Conservation (phyloP, 2,888 invertebrate species). For the Drosophila kanekoi region DNA sequence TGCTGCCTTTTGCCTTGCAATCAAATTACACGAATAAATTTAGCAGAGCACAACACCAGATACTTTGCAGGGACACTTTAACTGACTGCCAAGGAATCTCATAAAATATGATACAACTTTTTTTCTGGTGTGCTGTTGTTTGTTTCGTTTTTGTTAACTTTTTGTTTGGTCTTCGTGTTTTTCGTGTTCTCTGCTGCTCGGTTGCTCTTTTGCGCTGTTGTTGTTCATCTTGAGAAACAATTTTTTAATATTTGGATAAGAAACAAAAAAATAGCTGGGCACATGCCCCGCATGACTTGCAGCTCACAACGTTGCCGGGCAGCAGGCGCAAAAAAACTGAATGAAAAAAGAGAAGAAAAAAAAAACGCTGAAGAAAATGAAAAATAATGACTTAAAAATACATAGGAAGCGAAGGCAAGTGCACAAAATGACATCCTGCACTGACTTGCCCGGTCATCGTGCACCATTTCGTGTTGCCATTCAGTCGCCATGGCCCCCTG, state of each 20-base stretch:
- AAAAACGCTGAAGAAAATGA: constrained; percentile 7
- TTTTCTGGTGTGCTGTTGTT: not conserved
- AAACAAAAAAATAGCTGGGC: constrained; percentile 7
- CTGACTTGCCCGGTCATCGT: constrained; percentile 64
- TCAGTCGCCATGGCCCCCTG: not conserved
- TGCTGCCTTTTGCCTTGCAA: constrained; percentile 32
- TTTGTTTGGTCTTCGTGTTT: no score
- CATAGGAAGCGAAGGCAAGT: constrained; percentile 61
- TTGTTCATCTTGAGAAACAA: constrained; percentile 18
- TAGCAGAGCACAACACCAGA: constrained; percentile 25
- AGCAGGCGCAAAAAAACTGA: constrained; percentile 1
- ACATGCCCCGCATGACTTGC: constrained; percentile 29
- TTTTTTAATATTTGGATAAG: constrained; percentile 43
- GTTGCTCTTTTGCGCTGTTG: not conserved
- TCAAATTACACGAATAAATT: constrained; percentile 48
- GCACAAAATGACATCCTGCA: constrained; percentile 70
- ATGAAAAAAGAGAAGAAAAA: not conserved
- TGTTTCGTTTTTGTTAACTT: constrained; percentile 3
- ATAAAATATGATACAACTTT: constrained; percentile 43
- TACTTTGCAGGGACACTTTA: constrained; percentile 26
- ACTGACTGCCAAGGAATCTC: constrained; percentile 31
- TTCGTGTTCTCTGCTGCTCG: not conserved
- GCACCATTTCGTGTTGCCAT: constrained; percentile 25
- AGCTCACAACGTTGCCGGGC: constrained; percentile 12
- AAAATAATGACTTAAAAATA: constrained; percentile 65